These are phyloP conservation scores for Gobio gobio DNA, from an alignment of 2,113 vertebrate genomes.

Conservation along the genomic window DNA sequence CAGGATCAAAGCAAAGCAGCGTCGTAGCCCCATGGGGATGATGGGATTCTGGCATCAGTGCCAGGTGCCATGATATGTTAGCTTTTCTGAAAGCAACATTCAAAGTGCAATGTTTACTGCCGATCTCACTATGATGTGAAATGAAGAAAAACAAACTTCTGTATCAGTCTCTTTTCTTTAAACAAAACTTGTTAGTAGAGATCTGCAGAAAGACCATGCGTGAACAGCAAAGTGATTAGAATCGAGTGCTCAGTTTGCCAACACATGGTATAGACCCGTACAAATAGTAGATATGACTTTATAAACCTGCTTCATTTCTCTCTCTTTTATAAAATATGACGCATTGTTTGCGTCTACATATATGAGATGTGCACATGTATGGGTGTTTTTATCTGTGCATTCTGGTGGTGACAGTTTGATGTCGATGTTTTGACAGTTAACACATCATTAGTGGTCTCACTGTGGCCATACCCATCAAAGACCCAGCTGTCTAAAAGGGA, in stretches of 20 bases:
- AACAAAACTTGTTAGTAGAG: not conserved
- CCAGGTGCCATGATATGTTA: not conserved
- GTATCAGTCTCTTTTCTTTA: not conserved
- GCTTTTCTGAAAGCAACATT: not conserved
- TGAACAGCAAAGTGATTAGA: not conserved
- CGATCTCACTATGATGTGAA: not conserved
- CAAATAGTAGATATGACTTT: not conserved
- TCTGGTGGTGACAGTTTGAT: slow-evolving; percentile 4
- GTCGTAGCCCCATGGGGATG: not conserved
- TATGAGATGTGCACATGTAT: not conserved
- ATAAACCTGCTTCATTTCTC: not conserved
- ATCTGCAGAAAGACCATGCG: not conserved
- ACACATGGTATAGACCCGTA: too few species aligned
- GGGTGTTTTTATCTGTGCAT: slow-evolving; percentile 1
- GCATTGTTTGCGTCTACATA: not conserved
- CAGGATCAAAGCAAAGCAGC: not conserved
- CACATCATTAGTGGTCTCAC: slow-evolving; percentile 36
- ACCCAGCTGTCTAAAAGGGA: not conserved
- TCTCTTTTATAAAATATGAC: not conserved
- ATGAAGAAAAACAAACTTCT: not conserved
- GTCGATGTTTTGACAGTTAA: slow-evolving; percentile 30
- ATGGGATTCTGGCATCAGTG: slow-evolving; percentile 4
- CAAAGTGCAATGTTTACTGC: not conserved
- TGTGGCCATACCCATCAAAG: slow-evolving; percentile 29
- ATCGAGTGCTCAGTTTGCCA: not conserved